Percentiles rank a stretch among this genome's conserved stretches.
phyloP scores from a whole-genome alignment of 2,113 vertebrate species.

The Camelus bactrianus region DNA sequence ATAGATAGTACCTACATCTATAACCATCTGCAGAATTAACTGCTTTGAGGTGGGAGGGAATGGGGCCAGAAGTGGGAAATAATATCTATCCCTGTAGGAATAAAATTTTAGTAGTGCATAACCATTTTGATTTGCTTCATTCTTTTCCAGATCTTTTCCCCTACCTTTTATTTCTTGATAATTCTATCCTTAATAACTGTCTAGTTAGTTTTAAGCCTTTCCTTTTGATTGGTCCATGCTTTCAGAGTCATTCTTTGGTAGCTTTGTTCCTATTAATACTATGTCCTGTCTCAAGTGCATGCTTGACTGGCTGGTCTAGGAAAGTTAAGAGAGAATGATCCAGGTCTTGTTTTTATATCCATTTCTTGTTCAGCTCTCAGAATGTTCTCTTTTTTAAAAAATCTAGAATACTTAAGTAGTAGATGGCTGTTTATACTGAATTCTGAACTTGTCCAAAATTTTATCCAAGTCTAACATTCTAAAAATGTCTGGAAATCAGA shows the following conservation, averaged over 20 bases:
- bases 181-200: conserved; percentile 13
- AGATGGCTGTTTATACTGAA: conserved; percentile 37
- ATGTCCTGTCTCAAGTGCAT: background rate
- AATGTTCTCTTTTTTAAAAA: background rate
- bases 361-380: conserved; percentile 20
- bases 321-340: conserved; percentile 7
- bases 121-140: conserved; percentile 47
- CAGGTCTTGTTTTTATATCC: conserved; percentile 47
- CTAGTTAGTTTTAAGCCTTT: conserved; percentile 24
- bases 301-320: background rate
- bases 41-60: background rate
- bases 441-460: conserved; percentile 23
- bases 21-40: background rate
- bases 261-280: conserved; percentile 13
- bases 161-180: conserved; percentile 43
- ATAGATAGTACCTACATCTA: background rate
- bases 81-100: background rate
- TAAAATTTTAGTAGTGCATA: background rate
- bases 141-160: background rate
- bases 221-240: background rate
- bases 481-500: conserved; percentile 42
- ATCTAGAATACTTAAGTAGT: background rate
- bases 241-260: conserved; percentile 34
- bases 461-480: background rate
- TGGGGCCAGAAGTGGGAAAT: background rate